A percentile compares a stretch with the other conserved stretches of the same genome.
phyloP scores from a whole-genome alignment of 2,113 vertebrate genomes.

The Seriola dumerili region DNA sequence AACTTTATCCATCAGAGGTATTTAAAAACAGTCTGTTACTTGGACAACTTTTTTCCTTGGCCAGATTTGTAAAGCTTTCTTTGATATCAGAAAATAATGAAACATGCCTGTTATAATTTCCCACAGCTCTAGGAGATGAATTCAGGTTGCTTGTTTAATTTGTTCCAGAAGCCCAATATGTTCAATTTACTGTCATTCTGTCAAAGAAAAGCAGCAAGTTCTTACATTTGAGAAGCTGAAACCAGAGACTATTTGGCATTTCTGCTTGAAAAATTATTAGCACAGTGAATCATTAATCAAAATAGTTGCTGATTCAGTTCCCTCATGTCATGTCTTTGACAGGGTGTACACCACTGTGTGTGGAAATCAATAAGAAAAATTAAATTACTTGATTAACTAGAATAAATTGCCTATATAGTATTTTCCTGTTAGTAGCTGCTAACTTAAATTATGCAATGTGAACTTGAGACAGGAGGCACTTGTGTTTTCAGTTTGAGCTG shows the following conservation, averaged over 20 bases:
- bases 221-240: not conserved
- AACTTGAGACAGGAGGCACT: not conserved
- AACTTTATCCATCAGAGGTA: not conserved
- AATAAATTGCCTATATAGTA: not conserved
- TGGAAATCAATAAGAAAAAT: not conserved
- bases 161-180: no score
- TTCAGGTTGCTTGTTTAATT: no score
- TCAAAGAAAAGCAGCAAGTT: not conserved
- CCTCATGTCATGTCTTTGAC: not conserved
- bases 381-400: not conserved
- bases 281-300: not conserved
- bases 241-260: not conserved
- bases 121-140: no score
- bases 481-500: not conserved
- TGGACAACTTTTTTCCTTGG: no score
- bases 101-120: no score
- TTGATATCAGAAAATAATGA: no score
- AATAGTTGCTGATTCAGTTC: not conserved
- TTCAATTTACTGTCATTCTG: no score
- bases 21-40: no score
- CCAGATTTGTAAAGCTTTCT: no score
- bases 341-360: not conserved
- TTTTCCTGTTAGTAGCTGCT: no score
- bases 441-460: not conserved
- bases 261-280: not conserved